These are phyloP conservation scores for Ceramica pisi DNA, from an alignment of 2,888 invertebrate species.

Conservation along the genomic window DNA sequence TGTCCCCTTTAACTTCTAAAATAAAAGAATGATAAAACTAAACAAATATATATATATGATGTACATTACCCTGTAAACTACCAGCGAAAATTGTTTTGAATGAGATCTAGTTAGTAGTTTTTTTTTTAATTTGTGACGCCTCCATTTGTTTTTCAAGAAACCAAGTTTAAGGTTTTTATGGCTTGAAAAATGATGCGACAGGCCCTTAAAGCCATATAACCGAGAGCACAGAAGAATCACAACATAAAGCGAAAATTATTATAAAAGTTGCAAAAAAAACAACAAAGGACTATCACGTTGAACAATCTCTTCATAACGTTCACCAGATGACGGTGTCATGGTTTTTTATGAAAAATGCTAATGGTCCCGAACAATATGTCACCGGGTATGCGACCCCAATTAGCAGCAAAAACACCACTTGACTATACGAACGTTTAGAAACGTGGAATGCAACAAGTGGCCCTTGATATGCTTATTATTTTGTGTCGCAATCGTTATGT, in stretches of 20 bases:
- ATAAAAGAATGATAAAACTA: no score
- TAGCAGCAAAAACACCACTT: conserved; percentile 67
- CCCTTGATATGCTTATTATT: conserved; percentile 51
- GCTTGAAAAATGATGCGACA: background rate
- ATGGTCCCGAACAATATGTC: conserved; percentile 63
- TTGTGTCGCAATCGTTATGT: conserved; percentile 37
- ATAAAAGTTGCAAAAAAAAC: conserved; percentile 11
- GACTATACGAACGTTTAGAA: conserved; percentile 59
- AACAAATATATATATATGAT: no score
- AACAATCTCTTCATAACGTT: conserved; percentile 44
- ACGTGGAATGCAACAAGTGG: conserved; percentile 69
- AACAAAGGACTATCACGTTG: conserved; percentile 27
- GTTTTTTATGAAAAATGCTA: conserved; percentile 65
- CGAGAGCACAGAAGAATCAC: background rate
- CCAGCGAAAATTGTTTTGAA: no score
- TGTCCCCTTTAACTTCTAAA: no score
- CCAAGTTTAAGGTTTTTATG: background rate
- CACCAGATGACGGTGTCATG: conserved; percentile 62
- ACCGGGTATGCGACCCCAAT: conserved; percentile 58
- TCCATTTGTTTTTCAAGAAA: no score
- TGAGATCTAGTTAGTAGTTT: no score
- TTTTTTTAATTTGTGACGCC: no score
- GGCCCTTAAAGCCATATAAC: background rate
- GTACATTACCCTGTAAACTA: no score
- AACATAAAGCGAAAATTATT: conserved; percentile 6